A percentile compares a stretch with the other conserved stretches of the same genome.
phyloP scores from a whole-genome alignment of 2,888 invertebrate species.

The Xylota segnis region DNA sequence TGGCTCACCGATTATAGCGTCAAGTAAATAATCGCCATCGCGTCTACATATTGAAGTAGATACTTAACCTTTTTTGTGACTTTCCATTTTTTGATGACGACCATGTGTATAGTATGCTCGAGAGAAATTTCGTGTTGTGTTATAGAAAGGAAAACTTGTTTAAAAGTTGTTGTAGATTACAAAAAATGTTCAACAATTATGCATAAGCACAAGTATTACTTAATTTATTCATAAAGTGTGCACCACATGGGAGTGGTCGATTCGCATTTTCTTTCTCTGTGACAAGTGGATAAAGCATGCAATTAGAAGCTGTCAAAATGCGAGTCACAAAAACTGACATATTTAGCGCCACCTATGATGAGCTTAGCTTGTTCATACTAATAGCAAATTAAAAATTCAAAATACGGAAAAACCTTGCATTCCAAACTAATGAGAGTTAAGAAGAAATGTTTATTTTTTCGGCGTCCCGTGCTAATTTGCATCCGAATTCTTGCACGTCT shows the following conservation, averaged over 20 bases:
- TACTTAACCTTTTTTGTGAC: constrained; percentile 28
- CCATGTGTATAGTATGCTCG: background rate
- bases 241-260: background rate
- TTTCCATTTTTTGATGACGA: constrained; percentile 31
- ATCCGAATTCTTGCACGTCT: constrained; percentile 51
- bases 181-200: constrained; percentile 5
- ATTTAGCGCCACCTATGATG: constrained; percentile 25
- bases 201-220: constrained; percentile 7
- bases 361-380: background rate
- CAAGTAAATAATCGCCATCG: constrained; percentile 6
- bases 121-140: background rate
- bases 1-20: constrained; percentile 29
- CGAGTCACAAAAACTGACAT: constrained; percentile 8
- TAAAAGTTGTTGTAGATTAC: constrained; percentile 19
- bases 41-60: constrained; percentile 24
- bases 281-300: background rate
- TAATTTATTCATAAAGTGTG: constrained; percentile 9
- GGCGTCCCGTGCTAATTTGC: background rate
- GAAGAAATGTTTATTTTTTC: background rate
- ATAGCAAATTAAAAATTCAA: constrained; percentile 11
- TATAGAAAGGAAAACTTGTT: constrained; percentile 30
- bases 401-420: constrained; percentile 31
- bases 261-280: background rate
- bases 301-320: constrained; percentile 17
- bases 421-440: background rate